A percentile compares a stretch with the other conserved stretches of the same genome.
Evolutionary conservation across 1,140 invertebrate species (phyloP).

Genomic region (Atta texana): DNA sequence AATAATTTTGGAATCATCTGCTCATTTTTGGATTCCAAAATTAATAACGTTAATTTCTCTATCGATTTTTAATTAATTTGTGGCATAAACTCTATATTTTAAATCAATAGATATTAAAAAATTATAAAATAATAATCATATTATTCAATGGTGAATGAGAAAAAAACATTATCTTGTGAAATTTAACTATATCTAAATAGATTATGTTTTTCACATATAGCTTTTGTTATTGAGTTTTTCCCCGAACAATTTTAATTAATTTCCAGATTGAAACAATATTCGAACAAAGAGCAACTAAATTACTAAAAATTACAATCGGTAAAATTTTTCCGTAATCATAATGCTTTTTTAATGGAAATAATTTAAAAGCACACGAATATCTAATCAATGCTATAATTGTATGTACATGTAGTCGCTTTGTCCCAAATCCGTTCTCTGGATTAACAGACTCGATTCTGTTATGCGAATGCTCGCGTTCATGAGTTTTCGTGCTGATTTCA

Average conservation of each 20-base stretch:
- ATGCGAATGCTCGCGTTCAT: constrained; percentile 27
- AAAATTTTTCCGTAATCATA: not conserved
- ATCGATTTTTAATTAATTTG: constrained; percentile 24
- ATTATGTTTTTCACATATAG: not conserved
- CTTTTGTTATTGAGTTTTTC: constrained; percentile 9
- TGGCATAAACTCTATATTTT: not conserved
- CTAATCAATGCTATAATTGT: not conserved
- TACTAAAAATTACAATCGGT: constrained; percentile 18
- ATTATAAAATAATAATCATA: not conserved
- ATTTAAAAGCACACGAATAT: not conserved
- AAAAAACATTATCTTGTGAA: not conserved
- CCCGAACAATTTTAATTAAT: constrained; percentile 24
- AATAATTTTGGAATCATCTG: not conserved
- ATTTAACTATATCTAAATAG: not conserved
- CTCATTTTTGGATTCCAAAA: not conserved
- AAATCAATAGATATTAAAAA: constrained; percentile 5
- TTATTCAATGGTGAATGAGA: not conserved
- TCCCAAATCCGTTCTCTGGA: constrained; percentile 2
- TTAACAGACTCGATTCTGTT: constrained; percentile 31
- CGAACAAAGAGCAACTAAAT: not conserved
- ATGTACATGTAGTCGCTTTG: not conserved
- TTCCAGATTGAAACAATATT: constrained; percentile 1
- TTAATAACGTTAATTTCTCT: not conserved
- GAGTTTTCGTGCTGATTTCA: constrained; percentile 42
- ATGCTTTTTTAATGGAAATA: constrained; percentile 15